Evolutionary conservation across 2,797 vertebrate genomes (phyloP).

Genomic region (Periparus ater): DNA sequence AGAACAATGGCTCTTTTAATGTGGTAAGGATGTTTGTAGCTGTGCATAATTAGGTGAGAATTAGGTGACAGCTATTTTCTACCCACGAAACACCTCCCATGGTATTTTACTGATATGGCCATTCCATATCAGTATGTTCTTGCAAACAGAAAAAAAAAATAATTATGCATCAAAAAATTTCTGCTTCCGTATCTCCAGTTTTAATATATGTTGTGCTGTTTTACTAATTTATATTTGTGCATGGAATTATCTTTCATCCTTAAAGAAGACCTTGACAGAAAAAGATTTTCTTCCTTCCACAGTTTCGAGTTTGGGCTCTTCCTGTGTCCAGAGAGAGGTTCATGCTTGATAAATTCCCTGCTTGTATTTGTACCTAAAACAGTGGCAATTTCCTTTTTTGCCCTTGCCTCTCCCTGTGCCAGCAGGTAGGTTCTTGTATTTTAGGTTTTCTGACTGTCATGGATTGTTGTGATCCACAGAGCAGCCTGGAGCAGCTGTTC

Average conservation of each 20-base stretch:
- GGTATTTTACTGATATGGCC: background rate
- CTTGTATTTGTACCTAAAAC: background rate
- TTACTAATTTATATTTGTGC: background rate
- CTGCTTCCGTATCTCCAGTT: background rate
- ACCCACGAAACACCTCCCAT: background rate
- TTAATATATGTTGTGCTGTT: background rate
- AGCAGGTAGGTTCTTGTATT: background rate
- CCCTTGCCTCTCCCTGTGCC: background rate
- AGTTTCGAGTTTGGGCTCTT: background rate
- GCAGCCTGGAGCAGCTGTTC: background rate
- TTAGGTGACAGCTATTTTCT: background rate
- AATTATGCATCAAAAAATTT: background rate
- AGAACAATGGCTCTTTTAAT: background rate
- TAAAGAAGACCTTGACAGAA: background rate
- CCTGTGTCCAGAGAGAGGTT: background rate
- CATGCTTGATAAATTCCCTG: background rate
- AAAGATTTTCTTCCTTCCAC: background rate
- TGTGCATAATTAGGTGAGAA: background rate
- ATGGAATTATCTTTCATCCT: background rate
- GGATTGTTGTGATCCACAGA: background rate
- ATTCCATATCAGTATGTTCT: background rate
- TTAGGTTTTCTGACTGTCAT: background rate
- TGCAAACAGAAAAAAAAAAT: background rate
- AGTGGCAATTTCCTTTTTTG: background rate
- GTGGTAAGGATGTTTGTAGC: background rate